phyloP scores from a whole-genome alignment of 2,888 invertebrate genomes.

The Drosophila merina region DNA sequence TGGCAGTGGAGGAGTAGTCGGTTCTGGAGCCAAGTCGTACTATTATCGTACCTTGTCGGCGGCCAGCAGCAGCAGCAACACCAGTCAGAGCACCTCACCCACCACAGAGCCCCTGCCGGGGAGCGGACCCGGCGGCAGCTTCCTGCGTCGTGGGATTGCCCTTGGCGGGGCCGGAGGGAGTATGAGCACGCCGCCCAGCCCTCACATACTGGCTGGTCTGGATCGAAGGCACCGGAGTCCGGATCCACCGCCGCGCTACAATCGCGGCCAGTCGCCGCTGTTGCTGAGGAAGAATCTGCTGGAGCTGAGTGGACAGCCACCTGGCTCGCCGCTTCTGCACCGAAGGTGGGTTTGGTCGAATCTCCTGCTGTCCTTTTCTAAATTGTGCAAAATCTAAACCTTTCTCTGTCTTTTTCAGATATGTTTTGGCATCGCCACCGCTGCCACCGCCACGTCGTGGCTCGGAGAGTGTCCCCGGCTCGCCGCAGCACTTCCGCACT shows the following conservation, averaged over 20 bases:
- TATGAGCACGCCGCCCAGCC: slow-evolving; percentile 71
- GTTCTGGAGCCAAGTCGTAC: slow-evolving; percentile 52
- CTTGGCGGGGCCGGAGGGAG: slow-evolving; percentile 35
- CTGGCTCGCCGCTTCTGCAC: slow-evolving; percentile 85
- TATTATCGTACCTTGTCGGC: slow-evolving; percentile 79
- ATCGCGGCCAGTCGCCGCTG: slow-evolving; percentile 85
- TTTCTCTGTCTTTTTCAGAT: slow-evolving; percentile 64
- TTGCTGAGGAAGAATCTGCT: slow-evolving; percentile 86
- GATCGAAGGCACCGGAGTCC: slow-evolving; percentile 86
- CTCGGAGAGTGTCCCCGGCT: slow-evolving; percentile 89
- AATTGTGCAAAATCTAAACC: background rate
- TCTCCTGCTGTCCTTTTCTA: background rate
- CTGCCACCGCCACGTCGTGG: slow-evolving; percentile 85
- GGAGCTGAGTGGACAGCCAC: slow-evolving; percentile 84
- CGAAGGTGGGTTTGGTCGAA: slow-evolving; percentile 84
- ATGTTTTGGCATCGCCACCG: slow-evolving; percentile 85
- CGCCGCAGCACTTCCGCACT: slow-evolving; percentile 88
- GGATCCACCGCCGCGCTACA: slow-evolving; percentile 86
- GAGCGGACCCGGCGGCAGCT: slow-evolving; percentile 34
- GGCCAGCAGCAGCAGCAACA: slow-evolving; percentile 75
- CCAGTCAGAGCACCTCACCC: slow-evolving; percentile 78
- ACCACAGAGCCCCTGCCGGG: slow-evolving; percentile 67
- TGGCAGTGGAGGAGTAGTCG: slow-evolving; percentile 14
- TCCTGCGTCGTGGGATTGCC: slow-evolving; percentile 68
- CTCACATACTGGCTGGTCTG: slow-evolving; percentile 77